These are phyloP conservation scores for Axinella damicornis DNA, from an alignment of 37 sponge, comb jelly and placozoan genomes.

Conservation along the genomic window DNA sequence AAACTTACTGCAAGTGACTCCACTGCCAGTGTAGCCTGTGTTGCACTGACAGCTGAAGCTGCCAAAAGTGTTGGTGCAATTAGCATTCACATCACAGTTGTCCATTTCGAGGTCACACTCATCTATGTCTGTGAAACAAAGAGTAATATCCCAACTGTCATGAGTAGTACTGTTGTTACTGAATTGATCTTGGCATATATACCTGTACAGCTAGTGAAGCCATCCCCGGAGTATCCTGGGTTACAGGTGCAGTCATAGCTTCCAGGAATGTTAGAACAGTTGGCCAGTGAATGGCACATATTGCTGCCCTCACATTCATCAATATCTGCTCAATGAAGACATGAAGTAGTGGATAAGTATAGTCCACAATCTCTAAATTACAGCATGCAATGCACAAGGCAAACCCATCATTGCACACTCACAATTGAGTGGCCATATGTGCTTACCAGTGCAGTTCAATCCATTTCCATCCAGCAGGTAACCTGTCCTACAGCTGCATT, in stretches of 20 bases:
- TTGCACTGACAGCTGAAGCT: slow-evolving; percentile 37
- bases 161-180: background rate
- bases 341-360: background rate
- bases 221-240: background rate
- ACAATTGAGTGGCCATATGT: background rate
- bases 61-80: slow-evolving; percentile 24
- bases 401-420: background rate
- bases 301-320: slow-evolving; percentile 31
- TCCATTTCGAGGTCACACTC: background rate
- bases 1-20: slow-evolving; percentile 3
- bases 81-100: slow-evolving; percentile 18
- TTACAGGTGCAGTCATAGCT: slow-evolving; percentile 31
- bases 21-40: slow-evolving; percentile 34
- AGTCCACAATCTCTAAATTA: no score
- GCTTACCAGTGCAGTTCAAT: slow-evolving; percentile 7
- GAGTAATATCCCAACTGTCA: background rate
- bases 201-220: background rate
- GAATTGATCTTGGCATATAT: background rate
- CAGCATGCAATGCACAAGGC: background rate
- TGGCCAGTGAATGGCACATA: background rate
- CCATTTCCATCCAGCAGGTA: slow-evolving; percentile 6
- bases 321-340: slow-evolving; percentile 19
- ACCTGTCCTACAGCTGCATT: slow-evolving; percentile 40
- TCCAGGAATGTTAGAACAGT: slow-evolving; percentile 37
- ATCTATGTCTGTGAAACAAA: background rate